Percentiles rank a stretch among this genome's conserved stretches.
Evolutionary conservation across 2,797 vertebrate genomes (phyloP).

Genomic region (Fratercula arctica): DNA sequence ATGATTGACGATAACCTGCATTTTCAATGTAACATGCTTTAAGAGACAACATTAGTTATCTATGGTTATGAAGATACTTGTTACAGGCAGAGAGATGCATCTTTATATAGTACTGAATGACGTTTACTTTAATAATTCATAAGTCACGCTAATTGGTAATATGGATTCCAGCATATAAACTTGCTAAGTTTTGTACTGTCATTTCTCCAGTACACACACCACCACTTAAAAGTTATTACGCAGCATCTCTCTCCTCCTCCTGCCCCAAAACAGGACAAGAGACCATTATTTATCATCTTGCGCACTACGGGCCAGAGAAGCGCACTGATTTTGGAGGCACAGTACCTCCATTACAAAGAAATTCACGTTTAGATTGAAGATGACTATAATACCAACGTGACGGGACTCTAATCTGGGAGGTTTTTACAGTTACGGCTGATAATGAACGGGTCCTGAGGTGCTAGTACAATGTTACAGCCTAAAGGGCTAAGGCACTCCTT

Average conservation of each 20-base stretch:
- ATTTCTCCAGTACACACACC: not conserved
- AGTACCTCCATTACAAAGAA: not conserved
- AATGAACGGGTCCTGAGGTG: fast-evolving
- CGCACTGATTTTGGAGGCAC: not conserved
- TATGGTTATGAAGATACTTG: not conserved
- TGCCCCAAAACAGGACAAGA: not conserved
- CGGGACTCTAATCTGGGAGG: not conserved
- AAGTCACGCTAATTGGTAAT: not conserved
- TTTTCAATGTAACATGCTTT: not conserved
- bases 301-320: not conserved
- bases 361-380: fast-evolving
- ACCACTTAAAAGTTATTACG: not conserved
- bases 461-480: not conserved
- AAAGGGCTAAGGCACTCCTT: not conserved
- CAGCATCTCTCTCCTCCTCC: not conserved
- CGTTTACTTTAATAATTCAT: not conserved
- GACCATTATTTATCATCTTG: not conserved
- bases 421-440: not conserved
- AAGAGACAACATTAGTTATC: not conserved
- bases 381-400: not conserved
- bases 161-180: not conserved
- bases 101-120: not conserved
- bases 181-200: not conserved
- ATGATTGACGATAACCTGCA: not conserved
- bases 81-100: not conserved